phyloP scores from a whole-genome alignment of 2,113 vertebrate species.

The Lanius ludovicianus region DNA sequence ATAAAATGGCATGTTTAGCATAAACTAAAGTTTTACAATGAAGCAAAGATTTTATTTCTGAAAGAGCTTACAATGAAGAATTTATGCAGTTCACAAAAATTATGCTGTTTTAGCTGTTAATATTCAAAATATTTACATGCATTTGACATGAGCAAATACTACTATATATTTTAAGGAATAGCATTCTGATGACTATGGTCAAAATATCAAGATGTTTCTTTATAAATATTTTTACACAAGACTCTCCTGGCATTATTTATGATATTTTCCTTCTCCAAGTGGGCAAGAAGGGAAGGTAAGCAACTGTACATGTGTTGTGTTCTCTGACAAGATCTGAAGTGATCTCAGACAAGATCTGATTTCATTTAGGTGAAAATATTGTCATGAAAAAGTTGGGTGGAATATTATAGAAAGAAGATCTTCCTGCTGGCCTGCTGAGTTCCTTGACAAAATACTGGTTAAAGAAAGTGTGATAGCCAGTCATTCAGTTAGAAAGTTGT shows the following conservation, averaged over 20 bases:
- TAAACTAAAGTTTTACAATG: background rate
- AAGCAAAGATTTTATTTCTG: background rate
- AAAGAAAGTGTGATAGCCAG: background rate
- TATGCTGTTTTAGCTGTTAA: background rate
- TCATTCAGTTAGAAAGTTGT: background rate
- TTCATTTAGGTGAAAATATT: background rate
- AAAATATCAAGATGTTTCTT: background rate
- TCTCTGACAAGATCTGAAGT: background rate
- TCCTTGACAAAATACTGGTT: background rate
- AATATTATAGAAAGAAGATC: background rate
- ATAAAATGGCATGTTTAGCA: background rate
- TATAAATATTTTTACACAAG: background rate
- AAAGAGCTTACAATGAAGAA: background rate
- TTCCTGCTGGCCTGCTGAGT: background rate
- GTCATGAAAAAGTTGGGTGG: background rate
- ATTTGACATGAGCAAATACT: background rate
- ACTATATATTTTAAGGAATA: background rate
- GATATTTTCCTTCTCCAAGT: background rate
- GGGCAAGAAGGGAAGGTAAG: background rate
- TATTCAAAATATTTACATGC: background rate
- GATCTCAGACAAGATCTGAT: background rate
- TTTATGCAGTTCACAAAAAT: background rate
- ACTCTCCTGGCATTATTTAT: accelerated
- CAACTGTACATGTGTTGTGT: background rate
- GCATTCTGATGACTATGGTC: background rate